phyloP scores from a whole-genome alignment of 2,113 vertebrate genomes.

The Corythoichthys intestinalis region DNA sequence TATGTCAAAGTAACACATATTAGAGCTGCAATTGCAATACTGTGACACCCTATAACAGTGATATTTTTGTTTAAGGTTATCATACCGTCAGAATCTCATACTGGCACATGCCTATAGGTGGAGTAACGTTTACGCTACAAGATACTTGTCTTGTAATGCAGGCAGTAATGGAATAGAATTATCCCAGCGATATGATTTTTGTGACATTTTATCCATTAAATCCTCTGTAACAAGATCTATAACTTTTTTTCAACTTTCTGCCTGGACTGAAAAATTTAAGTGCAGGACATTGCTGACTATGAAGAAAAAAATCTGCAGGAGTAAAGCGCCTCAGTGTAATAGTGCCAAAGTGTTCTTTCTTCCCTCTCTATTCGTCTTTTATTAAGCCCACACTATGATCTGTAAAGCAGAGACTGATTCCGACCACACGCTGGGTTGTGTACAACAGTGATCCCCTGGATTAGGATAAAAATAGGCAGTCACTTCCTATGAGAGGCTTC shows the following conservation, averaged over 20 bases:
- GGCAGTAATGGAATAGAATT: too few species aligned
- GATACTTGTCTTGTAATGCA: neutral
- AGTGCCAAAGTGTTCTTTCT: neutral
- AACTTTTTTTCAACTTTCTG: too few species aligned
- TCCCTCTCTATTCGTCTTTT: neutral
- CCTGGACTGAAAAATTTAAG: too few species aligned
- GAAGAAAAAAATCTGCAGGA: slow-evolving; percentile 2
- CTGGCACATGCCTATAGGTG: neutral
- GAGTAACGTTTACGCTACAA: neutral
- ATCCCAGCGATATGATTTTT: too few species aligned
- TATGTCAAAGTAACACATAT: too few species aligned
- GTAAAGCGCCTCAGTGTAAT: neutral
- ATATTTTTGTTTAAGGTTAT: too few species aligned
- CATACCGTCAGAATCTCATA: too few species aligned
- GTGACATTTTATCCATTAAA: too few species aligned
- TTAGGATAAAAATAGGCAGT: slow-evolving; percentile 26
- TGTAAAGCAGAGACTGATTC: neutral
- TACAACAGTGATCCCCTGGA: slow-evolving; percentile 17
- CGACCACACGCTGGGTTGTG: neutral
- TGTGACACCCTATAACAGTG: too few species aligned
- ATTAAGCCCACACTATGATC: neutral
- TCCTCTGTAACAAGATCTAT: too few species aligned
- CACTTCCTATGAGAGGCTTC: slow-evolving; percentile 16
- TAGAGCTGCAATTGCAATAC: too few species aligned
- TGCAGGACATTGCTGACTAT: slow-evolving; percentile 5